Base-by-base conservation (phyloP, 2,113 vertebrate species). In the Gobiocypris rarus region DNA sequence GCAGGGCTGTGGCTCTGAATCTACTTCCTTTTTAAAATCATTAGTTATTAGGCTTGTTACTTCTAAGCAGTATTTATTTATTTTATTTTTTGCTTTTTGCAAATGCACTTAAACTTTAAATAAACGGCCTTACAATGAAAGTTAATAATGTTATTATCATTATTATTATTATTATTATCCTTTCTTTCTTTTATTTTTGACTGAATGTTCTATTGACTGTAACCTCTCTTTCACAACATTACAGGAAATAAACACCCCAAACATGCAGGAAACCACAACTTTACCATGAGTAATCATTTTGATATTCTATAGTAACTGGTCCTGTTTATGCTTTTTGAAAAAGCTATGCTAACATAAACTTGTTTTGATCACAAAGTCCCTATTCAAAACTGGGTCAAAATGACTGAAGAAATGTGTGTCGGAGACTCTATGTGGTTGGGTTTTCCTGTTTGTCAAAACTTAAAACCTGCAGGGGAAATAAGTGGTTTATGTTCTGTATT, bases 401-500 rank as follows among this genome's bases (percentile, higher is more conserved):
- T 34, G n/a, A 56, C 10, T 38, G 6, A 24, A 50, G 48, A 34
- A 58, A 77, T 13, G 5, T 8, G 38, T 58, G 75, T 15, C 6
- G 0, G 11, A 31, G 2, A 58, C 54, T 63, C 1, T 13, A 28
- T 67, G 61, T 67, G 31, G 31, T 31, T n/a, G n/a, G 26, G 61
- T 17, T 81, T 81, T 56, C 80, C 50, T 82, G 80, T 82, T 70
- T 82, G 28, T 70, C 48, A 43, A 24, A 48, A 17, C 1, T 41
- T 48, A 48, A 67, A 69, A 70, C 19, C 45, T 54, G 41, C 8
- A 22, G 19, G 31, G 77, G 26, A 80, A 80, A 43, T 28, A 28
- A 65, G 59, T 3, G 77, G 48, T 81, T 81, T 50, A 54, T 17
- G 65, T 81, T 61, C 19, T 34, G 2, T 14, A n/a, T 52, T 54